These are phyloP conservation scores for Panagrolaimus sp. DNA, from an alignment of 1,140 invertebrate species.

Conservation along the genomic window DNA sequence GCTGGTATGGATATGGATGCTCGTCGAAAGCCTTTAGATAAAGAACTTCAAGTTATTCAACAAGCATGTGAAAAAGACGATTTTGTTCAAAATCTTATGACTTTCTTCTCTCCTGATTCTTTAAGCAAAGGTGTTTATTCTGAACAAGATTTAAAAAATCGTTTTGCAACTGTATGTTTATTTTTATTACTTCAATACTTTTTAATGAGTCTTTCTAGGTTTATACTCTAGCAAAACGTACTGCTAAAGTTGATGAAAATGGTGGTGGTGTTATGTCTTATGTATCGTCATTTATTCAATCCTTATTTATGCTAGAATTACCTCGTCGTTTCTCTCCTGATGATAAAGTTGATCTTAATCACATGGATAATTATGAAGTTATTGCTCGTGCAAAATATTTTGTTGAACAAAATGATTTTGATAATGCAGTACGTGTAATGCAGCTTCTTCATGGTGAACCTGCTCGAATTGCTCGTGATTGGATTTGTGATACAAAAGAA, in stretches of 20 bases:
- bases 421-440: slow-evolving; percentile 77
- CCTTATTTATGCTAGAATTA: slow-evolving; percentile 62
- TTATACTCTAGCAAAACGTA: slow-evolving; percentile 62
- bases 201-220: slow-evolving; percentile 29
- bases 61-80: slow-evolving; percentile 60
- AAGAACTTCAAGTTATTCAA: slow-evolving; percentile 65
- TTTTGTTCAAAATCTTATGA: slow-evolving; percentile 69
- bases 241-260: slow-evolving; percentile 76
- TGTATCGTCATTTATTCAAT: slow-evolving; percentile 79
- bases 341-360: slow-evolving; percentile 60
- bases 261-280: slow-evolving; percentile 72
- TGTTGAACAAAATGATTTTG: slow-evolving; percentile 76
- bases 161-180: slow-evolving; percentile 70
- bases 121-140: slow-evolving; percentile 74
- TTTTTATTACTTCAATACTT: neutral
- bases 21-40: slow-evolving; percentile 69
- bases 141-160: slow-evolving; percentile 74
- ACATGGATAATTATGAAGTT: slow-evolving; percentile 76
- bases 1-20: slow-evolving; percentile 60
- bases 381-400: slow-evolving; percentile 76
- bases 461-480: slow-evolving; percentile 72
- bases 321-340: slow-evolving; percentile 58
- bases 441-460: slow-evolving; percentile 80
- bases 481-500: slow-evolving; percentile 76
- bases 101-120: slow-evolving; percentile 72